Conservation (phyloP, 1,140 invertebrate species). For the Riptortus pedestris region DNA sequence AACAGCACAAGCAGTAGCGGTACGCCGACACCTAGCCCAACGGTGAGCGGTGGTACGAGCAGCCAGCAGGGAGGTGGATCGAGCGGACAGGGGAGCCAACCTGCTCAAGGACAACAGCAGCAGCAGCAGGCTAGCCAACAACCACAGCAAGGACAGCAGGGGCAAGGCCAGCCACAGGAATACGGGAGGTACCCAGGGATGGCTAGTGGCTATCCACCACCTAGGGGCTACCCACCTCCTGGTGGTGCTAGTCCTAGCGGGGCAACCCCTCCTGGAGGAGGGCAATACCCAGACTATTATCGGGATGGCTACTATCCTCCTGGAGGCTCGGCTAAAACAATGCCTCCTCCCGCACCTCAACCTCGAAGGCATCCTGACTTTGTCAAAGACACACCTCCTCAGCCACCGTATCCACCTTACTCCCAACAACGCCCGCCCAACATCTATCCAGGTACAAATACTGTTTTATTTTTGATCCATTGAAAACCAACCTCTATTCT, state of each 20-base stretch:
- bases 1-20: conserved; percentile 12
- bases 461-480: too few species aligned
- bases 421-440: conserved; percentile 43
- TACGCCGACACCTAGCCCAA: neutral
- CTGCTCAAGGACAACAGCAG: neutral
- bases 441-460: conserved; percentile 41
- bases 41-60: neutral
- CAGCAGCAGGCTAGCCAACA: neutral
- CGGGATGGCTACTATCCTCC: conserved; percentile 42
- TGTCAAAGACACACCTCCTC: conserved; percentile 60
- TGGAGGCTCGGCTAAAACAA: conserved; percentile 44
- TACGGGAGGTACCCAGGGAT: conserved; percentile 24
- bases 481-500: too few species aligned
- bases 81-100: neutral
- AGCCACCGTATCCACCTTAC: conserved; percentile 38
- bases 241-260: neutral
- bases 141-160: neutral
- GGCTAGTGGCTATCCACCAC: conserved; percentile 30
- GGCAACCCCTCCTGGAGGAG: neutral
- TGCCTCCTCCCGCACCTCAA: conserved; percentile 54
- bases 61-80: neutral
- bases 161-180: conserved; percentile 15
- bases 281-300: conserved; percentile 45
- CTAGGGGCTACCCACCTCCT: conserved; percentile 29
- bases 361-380: conserved; percentile 75